Percentiles rank a stretch among this genome's conserved stretches.
Evolutionary conservation across 2,797 vertebrate genomes (phyloP).

Genomic region (Rhadinocentrus ornatus): DNA sequence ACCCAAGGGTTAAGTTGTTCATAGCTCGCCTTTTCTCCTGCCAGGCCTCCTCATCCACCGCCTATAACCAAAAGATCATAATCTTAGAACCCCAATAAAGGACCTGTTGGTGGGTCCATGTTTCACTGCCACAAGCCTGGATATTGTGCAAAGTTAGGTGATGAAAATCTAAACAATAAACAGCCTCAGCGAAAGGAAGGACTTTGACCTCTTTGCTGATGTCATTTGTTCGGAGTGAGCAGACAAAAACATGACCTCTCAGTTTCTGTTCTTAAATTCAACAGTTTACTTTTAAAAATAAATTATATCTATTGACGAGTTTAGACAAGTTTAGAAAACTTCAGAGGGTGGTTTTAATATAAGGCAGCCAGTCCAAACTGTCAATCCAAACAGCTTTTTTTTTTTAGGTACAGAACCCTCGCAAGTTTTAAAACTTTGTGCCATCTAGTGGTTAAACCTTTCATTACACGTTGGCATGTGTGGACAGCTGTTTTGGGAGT

Average conservation of each 20-base stretch:
- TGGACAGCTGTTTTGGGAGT: no score
- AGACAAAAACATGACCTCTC: neutral
- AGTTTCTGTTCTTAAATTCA: neutral
- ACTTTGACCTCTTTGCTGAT: constrained; percentile 17
- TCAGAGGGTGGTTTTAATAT: neutral
- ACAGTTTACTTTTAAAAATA: neutral
- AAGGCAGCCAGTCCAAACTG: no score
- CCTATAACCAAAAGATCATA: constrained; percentile 88
- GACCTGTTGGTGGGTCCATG: neutral
- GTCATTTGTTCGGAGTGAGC: neutral
- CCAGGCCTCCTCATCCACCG: constrained; percentile 86
- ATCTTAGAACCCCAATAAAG: constrained; percentile 60
- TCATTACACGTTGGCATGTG: neutral
- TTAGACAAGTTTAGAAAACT: neutral
- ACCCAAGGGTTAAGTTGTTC: neutral
- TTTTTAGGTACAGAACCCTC: neutral
- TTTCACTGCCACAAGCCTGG: neutral
- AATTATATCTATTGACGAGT: neutral
- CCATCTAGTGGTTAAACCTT: neutral
- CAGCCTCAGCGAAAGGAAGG: neutral
- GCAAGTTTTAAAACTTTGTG: neutral
- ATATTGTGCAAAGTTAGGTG: neutral
- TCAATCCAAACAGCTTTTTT: neutral
- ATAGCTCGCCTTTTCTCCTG: constrained; percentile 84
- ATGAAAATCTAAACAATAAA: neutral